Evolutionary conservation across 2,888 invertebrate genomes (phyloP).

Genomic region (Zootermopsis nevadensis): DNA sequence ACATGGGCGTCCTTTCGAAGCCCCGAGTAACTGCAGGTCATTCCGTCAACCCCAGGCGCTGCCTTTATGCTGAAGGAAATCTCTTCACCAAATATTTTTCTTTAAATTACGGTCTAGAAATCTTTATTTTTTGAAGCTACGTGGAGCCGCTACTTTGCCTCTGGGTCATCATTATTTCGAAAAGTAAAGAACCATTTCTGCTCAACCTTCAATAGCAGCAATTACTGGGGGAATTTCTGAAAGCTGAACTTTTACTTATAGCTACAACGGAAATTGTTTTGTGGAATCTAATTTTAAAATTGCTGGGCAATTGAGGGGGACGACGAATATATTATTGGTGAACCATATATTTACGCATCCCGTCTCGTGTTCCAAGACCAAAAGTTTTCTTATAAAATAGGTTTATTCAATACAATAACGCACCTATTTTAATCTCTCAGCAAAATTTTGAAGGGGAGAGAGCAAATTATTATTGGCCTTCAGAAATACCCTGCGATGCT

Average conservation of each 20-base stretch:
- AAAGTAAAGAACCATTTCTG: slow-evolving; percentile 21
- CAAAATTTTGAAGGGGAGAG: too few species aligned
- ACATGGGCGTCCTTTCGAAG: not conserved
- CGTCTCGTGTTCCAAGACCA: not conserved
- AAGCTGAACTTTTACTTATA: slow-evolving; percentile 7
- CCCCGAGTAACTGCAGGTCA: slow-evolving; percentile 21
- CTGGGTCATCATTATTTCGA: slow-evolving; percentile 36
- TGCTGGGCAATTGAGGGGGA: not conserved
- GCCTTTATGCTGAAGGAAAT: slow-evolving; percentile 29
- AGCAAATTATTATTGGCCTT: too few species aligned
- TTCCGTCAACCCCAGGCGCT: slow-evolving; percentile 10
- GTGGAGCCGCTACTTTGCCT: slow-evolving; percentile 9
- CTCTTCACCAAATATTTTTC: slow-evolving; percentile 27
- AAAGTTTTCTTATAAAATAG: not conserved
- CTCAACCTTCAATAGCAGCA: slow-evolving; percentile 35
- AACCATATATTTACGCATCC: not conserved
- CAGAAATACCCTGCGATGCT: too few species aligned
- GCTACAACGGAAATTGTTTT: slow-evolving; percentile 8
- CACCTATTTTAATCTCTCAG: not conserved
- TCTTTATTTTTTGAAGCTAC: not conserved
- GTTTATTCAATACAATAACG: not conserved
- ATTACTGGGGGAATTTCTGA: slow-evolving; percentile 22
- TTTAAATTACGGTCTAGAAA: slow-evolving; percentile 17
- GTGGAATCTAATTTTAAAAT: not conserved
- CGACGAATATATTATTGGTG: not conserved